phyloP scores from a whole-genome alignment of 2,888 invertebrate genomes.

The Eupeodes luniger region DNA sequence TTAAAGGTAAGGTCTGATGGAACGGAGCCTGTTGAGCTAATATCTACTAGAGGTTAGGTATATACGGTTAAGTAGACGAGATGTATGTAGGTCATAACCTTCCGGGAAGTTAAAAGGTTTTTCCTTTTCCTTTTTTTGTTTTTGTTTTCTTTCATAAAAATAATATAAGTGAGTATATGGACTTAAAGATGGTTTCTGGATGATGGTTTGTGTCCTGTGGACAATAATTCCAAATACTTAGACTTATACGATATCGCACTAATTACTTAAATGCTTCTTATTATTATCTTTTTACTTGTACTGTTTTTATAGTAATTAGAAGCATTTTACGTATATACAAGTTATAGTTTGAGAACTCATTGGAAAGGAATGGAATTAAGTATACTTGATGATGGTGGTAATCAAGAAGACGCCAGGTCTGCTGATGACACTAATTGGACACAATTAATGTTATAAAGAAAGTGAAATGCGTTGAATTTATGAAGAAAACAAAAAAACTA shows the following conservation, averaged over 20 bases:
- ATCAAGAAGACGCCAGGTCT: constrained; percentile 61
- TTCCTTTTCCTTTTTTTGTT: neutral
- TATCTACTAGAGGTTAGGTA: no score
- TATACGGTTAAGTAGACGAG: no score
- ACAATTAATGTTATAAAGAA: neutral
- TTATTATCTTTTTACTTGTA: neutral
- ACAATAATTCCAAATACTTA: constrained; percentile 3
- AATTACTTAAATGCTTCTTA: constrained; percentile 15
- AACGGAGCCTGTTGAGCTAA: neutral
- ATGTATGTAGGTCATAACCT: neutral
- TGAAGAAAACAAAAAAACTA: neutral
- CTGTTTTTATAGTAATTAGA: constrained; percentile 12
- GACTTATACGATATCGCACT: neutral
- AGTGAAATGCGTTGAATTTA: constrained; percentile 14
- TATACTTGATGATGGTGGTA: constrained; percentile 43
- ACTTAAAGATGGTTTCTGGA: neutral
- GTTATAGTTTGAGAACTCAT: constrained; percentile 15
- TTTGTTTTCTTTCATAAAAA: neutral
- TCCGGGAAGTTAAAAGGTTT: constrained; percentile 24
- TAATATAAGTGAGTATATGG: neutral
- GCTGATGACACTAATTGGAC: constrained; percentile 60
- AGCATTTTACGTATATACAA: neutral
- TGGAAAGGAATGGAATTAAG: constrained; percentile 31
- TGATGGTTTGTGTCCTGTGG: constrained; percentile 10
- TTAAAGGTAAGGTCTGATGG: neutral